A percentile compares a stretch with the other conserved stretches of the same genome.
phyloP scores from a whole-genome alignment of 1,140 invertebrate genomes.

The Amphibalanus amphitrite region DNA sequence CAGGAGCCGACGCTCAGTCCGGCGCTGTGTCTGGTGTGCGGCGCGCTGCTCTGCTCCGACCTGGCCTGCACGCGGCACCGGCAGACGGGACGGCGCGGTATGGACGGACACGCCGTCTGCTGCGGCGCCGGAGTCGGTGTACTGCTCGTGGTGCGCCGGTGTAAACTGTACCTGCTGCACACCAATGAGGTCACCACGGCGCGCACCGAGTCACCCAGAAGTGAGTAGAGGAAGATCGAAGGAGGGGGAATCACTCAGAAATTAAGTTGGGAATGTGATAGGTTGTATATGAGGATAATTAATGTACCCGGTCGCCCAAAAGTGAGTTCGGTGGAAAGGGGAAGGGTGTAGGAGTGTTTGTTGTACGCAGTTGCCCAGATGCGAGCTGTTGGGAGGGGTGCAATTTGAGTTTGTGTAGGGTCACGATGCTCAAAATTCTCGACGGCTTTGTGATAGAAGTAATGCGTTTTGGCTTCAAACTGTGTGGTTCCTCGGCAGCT shows the following conservation, averaged over 20 bases:
- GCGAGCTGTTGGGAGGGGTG: not conserved
- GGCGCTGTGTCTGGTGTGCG: conserved; percentile 93
- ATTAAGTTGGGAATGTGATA: too few relatives aligned
- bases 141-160: conserved; percentile 86
- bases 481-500: not conserved
- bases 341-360: too few relatives aligned
- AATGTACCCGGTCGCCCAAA: too few relatives aligned
- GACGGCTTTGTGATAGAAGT: not conserved
- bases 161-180: conserved; percentile 44
- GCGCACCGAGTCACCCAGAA: too few relatives aligned
- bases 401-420: too few relatives aligned
- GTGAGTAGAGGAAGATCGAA: too few relatives aligned
- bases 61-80: not conserved
- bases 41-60: conserved; percentile 72
- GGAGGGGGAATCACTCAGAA: too few relatives aligned
- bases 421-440: too few relatives aligned
- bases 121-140: conserved; percentile 81
- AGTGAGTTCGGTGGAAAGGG: too few relatives aligned
- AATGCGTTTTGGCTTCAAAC: not conserved
- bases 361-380: not conserved
- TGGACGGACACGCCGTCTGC: conserved; percentile 48
- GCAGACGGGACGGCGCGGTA: not conserved
- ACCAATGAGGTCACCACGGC: not conserved
- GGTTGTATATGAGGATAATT: too few relatives aligned
- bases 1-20: conserved; percentile 38